Conservation (phyloP, 1,140 invertebrate species). For the Luehdorfia chinensis region DNA sequence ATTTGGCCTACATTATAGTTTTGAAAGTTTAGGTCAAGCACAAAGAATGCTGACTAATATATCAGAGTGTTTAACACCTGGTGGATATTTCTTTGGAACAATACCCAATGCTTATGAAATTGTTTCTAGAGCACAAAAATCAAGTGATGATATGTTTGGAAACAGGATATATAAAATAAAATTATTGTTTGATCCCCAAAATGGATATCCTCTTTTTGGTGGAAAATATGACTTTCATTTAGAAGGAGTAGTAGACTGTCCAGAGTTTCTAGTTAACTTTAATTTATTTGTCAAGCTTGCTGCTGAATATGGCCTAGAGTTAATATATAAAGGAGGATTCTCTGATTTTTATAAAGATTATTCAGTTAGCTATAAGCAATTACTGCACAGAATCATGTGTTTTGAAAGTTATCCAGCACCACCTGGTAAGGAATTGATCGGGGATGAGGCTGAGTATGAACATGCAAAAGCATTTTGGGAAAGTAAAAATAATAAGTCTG, state of each 20-base stretch:
- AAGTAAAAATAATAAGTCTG: constrained; percentile 58
- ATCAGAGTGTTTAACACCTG: constrained; percentile 90
- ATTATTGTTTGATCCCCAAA: constrained; percentile 84
- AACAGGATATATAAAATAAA: constrained; percentile 92
- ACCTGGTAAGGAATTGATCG: constrained; percentile 77
- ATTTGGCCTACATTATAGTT: constrained; percentile 98
- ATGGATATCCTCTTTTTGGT: constrained; percentile 92
- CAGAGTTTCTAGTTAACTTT: constrained; percentile 98
- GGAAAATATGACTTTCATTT: constrained; percentile 97
- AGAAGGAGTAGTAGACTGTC: constrained; percentile 98
- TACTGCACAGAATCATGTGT: constrained; percentile 87
- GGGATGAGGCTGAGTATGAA: constrained; percentile 83
- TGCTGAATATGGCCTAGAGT: constrained; percentile 87
- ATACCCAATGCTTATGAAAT: constrained; percentile 96
- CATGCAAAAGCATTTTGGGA: constrained; percentile 83
- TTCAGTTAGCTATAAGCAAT: constrained; percentile 78
- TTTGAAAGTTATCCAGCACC: constrained; percentile 83
- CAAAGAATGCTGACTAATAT: constrained; percentile 96
- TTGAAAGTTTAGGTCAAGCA: constrained; percentile 94
- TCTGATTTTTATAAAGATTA: constrained; percentile 88
- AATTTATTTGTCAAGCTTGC: constrained; percentile 91
- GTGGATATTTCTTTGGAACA: constrained; percentile 98
- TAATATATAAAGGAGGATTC: constrained; percentile 86
- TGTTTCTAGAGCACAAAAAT: constrained; percentile 81
- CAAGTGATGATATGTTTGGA: constrained; percentile 84